Evolutionary conservation across 2,113 vertebrate genomes (phyloP), one percentile per base, ranked within the genome.

Genomic region (Melanerpes aurifrons): DNA sequence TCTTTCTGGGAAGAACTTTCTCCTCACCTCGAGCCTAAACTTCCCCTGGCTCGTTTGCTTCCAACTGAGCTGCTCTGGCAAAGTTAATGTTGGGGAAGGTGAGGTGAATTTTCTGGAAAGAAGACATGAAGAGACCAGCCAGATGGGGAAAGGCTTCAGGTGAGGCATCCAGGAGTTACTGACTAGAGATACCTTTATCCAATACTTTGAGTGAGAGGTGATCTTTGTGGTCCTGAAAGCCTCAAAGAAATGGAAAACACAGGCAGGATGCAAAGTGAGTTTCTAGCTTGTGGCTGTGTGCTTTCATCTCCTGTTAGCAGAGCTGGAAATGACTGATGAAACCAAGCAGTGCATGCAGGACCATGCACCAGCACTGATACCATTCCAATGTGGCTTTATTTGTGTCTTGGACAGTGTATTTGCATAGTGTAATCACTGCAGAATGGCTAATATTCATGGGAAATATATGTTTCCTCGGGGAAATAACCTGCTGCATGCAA

Each of bases 171-270:
- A 32, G 69, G 63, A 93, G 35, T 73, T 48, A 53, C 32, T 66
- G 20, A 45, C 35, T 11, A 61, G 22, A 72, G 53, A 43, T 24
- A 37, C 15, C 54, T 68, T 19, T 48, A n/a, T 54, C 54, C 53
- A 66, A 19, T 62, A 48, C 37, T 82, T 79, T 22, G 18, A 47
- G 47, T 35, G 64, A 54, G 64, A 54, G 40, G 68, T 63, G n/a
- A 56, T 62, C 28, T 79, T 88, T 45, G 62, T 63, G n/a, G 53
- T 59, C 40, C 75, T 86, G 32, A 82, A 82, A 94, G 19, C 82
- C 66, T 31, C 56, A 32, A 20, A 90, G 72, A 37, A 76, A 66
- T 12, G 8, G 40, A 62, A 77, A 61, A 69, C 6, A 67, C 0
- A 7, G 70, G 15, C 31, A 82, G 71, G 67, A 48, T 5, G 10